Evolutionary conservation across 2,113 vertebrate species (phyloP).

Genomic region (Saimiri boliviensis): DNA sequence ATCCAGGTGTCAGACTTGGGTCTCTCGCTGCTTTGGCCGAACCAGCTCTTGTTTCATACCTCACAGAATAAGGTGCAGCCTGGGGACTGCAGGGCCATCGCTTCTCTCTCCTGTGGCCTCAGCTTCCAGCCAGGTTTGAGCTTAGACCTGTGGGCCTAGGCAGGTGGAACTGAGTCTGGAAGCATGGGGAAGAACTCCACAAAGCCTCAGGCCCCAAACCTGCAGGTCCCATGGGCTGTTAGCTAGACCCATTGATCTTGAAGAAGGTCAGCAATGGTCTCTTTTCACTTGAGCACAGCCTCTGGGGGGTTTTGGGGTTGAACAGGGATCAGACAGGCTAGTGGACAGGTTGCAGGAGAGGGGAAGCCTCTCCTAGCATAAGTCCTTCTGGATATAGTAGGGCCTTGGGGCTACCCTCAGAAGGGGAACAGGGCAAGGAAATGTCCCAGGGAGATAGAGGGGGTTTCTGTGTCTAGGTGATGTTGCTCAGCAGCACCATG

Average conservation of each 20-base stretch:
- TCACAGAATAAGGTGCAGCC: rapidly evolving
- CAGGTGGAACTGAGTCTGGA: not conserved
- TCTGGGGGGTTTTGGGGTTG: not conserved
- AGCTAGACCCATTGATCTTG: not conserved
- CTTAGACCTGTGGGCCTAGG: not conserved
- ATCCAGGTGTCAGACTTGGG: not conserved
- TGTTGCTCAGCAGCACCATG: not conserved
- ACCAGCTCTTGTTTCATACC: not conserved
- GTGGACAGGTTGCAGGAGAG: not conserved
- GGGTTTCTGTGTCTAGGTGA: not conserved
- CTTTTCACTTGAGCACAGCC: not conserved
- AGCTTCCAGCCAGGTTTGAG: not conserved
- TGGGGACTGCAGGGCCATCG: not conserved
- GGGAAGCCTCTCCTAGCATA: not conserved
- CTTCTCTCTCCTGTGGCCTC: not conserved
- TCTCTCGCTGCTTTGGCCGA: rapidly evolving
- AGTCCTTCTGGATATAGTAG: not conserved
- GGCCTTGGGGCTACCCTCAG: not conserved
- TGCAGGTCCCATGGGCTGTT: not conserved
- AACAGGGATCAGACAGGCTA: not conserved
- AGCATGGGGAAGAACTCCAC: not conserved
- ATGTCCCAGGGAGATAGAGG: no score
- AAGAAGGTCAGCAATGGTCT: not conserved
- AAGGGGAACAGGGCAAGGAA: not conserved
- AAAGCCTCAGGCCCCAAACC: no score